A percentile compares a stretch with the other conserved stretches of the same genome.
Conservation (phyloP, 2,888 invertebrate species). For the Temnothorax rugatulus region DNA sequence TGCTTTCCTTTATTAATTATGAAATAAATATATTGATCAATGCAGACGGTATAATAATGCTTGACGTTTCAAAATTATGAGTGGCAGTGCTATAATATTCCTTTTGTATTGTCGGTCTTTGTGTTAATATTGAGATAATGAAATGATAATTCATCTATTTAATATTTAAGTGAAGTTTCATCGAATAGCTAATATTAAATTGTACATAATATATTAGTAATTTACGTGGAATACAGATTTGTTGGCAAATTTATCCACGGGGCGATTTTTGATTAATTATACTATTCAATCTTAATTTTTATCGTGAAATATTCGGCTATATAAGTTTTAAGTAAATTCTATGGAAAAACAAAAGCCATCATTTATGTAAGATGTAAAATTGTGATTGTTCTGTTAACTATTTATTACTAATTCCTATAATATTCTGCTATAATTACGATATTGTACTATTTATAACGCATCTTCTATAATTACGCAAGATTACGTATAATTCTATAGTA, state of each 20-base stretch:
- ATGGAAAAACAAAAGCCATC: neutral
- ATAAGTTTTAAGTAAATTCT: neutral
- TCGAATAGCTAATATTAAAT: neutral
- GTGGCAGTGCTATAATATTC: constrained; percentile 7
- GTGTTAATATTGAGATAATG: constrained; percentile 20
- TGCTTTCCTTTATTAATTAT: constrained; percentile 26
- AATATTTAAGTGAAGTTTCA: constrained; percentile 28
- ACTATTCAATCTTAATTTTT: neutral
- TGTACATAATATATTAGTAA: neutral
- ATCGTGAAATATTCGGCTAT: neutral
- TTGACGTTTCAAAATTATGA: constrained; percentile 11
- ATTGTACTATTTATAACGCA: neutral
- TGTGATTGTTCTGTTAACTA: neutral
- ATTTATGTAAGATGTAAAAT: neutral
- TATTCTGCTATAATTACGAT: neutral
- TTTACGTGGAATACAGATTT: neutral
- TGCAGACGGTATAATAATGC: constrained; percentile 19
- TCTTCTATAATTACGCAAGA: neutral
- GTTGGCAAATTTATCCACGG: neutral
- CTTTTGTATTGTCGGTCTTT: constrained; percentile 9
- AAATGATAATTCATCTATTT: constrained; percentile 7
- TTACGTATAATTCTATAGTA: neutral
- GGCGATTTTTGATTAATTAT: constrained; percentile 1
- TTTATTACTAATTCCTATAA: neutral
- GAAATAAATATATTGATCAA: constrained; percentile 23